Evolutionary conservation across 2,113 vertebrate species (phyloP), one percentile per base, ranked within the genome.

Genomic region (Gallinago undulata): DNA sequence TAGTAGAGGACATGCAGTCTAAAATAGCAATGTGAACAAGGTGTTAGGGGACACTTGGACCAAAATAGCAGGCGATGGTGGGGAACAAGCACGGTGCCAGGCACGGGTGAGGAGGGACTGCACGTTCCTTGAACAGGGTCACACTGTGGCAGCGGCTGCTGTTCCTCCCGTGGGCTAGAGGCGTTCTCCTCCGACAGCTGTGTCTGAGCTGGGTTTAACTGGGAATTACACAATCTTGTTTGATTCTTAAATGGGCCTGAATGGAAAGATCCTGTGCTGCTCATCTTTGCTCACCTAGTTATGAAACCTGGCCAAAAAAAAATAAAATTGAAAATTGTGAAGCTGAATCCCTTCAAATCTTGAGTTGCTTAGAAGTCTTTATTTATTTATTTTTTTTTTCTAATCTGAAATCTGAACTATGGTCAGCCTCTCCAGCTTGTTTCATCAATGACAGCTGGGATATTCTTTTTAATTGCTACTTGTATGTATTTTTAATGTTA

Each of bases 91-190:
- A 25, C 0, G 0, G 11, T 56, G 39, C 11, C 41, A 86, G 41
- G 10, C 19, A 86, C 22, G 16, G 33, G 3, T 68, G 66, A 67
- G 16, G 53, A 53, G 13, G 6, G 73, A 68, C 7, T 41, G 6
- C 15, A 39, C 3, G 0, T 35, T 41, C 39, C 17, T 33, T 41
- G 17, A 45, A 22, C 2, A 7, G 10, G n/a, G 13, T 86, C 67
- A 53, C 24, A 7, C 8, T 9, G 7, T 48, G 13, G 16, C 43
- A 39, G 6, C 1, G 0, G 23, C 1, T 13, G 10, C 9, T 78
- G 43, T 60, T 82, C 39, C 41, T 60, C 67, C 47, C 2, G 0
- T 16, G 33, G 19, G 11, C 33, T 72, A n/a, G 48, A 83, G 31
- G 3, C 2, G 41, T 5, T 45, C 12, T 82, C 59, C 28, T 53